Evolutionary conservation across 2,797 vertebrate genomes (phyloP).

Genomic region (Anguilla pacifica): DNA sequence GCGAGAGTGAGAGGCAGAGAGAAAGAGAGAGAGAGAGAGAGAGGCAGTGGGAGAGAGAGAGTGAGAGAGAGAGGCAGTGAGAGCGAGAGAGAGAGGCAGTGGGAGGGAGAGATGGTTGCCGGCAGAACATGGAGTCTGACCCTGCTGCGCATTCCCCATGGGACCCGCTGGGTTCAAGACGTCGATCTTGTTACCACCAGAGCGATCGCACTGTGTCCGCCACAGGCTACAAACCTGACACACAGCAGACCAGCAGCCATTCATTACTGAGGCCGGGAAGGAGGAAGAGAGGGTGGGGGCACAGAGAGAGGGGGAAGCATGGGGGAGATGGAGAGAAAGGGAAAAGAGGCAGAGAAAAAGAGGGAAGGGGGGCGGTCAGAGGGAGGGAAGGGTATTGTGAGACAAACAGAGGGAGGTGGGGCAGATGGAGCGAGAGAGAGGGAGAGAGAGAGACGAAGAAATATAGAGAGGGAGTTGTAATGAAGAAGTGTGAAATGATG

Average conservation of each 20-base stretch:
- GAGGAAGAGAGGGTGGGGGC: background rate
- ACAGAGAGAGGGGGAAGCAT: background rate
- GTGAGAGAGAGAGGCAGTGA: background rate
- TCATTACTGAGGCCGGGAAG: constrained; percentile 3
- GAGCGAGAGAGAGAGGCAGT: background rate
- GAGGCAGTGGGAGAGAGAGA: background rate
- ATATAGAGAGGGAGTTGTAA: constrained; percentile 23
- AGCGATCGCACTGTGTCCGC: constrained; percentile 12
- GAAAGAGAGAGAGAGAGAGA: background rate
- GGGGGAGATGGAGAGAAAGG: background rate
- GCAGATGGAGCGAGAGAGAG: background rate
- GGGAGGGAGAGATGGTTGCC: background rate
- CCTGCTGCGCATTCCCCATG: background rate
- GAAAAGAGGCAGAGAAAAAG: background rate
- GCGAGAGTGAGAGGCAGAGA: background rate
- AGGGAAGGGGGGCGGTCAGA: background rate
- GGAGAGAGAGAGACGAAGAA: background rate
- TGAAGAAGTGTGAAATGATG: constrained; percentile 46
- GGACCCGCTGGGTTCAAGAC: constrained; percentile 8
- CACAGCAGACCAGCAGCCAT: constrained; percentile 24
- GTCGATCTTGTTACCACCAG: constrained; percentile 6
- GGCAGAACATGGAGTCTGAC: background rate
- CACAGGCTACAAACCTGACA: constrained; percentile 34
- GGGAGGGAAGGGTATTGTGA: background rate
- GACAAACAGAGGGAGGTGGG: background rate